phyloP scores from a whole-genome alignment of 2,797 vertebrate genomes.

The Periophthalmus magnuspinnatus region DNA sequence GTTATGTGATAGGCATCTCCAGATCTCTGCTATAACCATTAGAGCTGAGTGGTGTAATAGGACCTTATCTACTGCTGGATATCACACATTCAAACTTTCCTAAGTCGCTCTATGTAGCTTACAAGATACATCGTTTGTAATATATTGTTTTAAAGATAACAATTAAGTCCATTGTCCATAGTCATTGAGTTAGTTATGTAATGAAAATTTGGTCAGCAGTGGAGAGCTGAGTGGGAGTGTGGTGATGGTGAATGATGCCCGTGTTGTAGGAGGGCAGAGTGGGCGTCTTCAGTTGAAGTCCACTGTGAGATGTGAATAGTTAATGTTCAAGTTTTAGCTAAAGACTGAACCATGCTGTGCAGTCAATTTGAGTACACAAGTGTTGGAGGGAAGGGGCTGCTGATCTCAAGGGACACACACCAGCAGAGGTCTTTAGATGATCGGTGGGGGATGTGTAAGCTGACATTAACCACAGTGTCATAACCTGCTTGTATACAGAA shows the following conservation, averaged over 20 bases:
- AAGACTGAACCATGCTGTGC: slow-evolving; percentile 55
- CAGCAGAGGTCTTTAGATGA: slow-evolving; percentile 48
- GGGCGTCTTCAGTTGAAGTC: slow-evolving; percentile 43
- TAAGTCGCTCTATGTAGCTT: slow-evolving; percentile 23
- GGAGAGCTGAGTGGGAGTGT: slow-evolving; percentile 62
- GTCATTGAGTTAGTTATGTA: slow-evolving; percentile 72
- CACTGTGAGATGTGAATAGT: slow-evolving; percentile 60
- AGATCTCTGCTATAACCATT: slow-evolving; percentile 43
- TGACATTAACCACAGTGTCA: slow-evolving; percentile 7
- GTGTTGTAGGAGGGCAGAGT: slow-evolving; percentile 68
- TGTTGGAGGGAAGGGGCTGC: slow-evolving; percentile 50
- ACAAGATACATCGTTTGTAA: slow-evolving; percentile 14
- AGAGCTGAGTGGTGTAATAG: slow-evolving; percentile 51
- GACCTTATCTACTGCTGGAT: slow-evolving; percentile 38
- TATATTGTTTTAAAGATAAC: slow-evolving; percentile 30
- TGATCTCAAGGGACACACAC: slow-evolving; percentile 61
- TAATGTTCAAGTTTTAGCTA: slow-evolving; percentile 70
- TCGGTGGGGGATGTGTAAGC: slow-evolving; percentile 41
- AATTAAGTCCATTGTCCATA: slow-evolving; percentile 57
- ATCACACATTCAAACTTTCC: slow-evolving; percentile 17
- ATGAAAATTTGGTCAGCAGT: slow-evolving; percentile 73
- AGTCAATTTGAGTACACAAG: slow-evolving; percentile 63
- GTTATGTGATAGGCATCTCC: slow-evolving; percentile 55
- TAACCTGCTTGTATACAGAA: slow-evolving; percentile 4
- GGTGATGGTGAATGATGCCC: slow-evolving; percentile 60